These are phyloP conservation scores for Varanus komodoensis DNA, from an alignment of 2,113 vertebrate genomes.

Conservation along the genomic window DNA sequence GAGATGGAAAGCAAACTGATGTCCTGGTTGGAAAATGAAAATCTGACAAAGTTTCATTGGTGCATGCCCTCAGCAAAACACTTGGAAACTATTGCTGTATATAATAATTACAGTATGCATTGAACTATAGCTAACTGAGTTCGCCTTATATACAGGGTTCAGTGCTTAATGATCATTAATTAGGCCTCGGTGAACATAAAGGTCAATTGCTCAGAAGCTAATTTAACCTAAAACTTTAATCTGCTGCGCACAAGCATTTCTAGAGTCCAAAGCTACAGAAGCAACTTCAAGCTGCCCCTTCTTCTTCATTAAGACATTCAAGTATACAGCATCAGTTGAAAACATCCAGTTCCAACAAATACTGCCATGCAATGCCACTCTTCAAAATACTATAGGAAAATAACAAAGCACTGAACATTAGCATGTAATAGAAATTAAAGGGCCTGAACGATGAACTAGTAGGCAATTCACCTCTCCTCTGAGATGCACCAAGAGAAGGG, in stretches of 20 bases:
- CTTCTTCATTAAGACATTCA: not conserved
- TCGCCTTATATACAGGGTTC: not conserved
- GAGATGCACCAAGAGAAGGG: not conserved
- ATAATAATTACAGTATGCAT: not conserved
- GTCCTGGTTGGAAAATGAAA: not conserved
- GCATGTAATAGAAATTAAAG: not conserved
- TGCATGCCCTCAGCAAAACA: not conserved
- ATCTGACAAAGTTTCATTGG: not conserved
- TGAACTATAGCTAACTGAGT: conserved; percentile 5
- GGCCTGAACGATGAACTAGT: not conserved
- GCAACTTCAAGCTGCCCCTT: not conserved
- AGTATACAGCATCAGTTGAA: not conserved
- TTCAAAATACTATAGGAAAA: not conserved
- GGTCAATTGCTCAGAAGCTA: conserved; percentile 27
- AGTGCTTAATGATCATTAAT: not conserved
- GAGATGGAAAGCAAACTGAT: not conserved
- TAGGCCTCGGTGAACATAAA: not conserved
- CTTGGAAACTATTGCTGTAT: not conserved
- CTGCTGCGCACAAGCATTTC: conserved; percentile 1
- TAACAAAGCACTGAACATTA: not conserved
- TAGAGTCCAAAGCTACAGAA: conserved; percentile 5
- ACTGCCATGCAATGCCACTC: not conserved
- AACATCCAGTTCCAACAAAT: not conserved
- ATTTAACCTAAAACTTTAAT: conserved; percentile 1
- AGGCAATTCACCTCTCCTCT: not conserved